Conservation (phyloP, 2,797 vertebrate species). For the Schizopygopsis pylzovi region DNA sequence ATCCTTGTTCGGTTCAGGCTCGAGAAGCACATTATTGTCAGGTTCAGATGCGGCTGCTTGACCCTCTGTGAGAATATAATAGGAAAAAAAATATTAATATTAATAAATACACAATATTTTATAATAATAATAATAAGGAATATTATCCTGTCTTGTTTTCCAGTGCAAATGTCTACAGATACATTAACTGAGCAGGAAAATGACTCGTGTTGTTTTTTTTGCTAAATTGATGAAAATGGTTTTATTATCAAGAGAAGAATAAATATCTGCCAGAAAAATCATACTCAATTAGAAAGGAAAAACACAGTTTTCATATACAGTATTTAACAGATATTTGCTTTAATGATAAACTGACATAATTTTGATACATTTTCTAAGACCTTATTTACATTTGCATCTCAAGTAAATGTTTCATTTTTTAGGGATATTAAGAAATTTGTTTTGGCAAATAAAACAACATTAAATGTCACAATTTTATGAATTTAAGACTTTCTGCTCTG, state of each 20-base stretch:
- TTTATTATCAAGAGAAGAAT: background rate
- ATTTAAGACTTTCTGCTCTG: background rate
- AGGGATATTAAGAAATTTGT: too few species aligned
- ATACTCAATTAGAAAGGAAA: background rate
- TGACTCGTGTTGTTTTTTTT: background rate
- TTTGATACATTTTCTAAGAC: too few species aligned
- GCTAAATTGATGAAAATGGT: background rate
- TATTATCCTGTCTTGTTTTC: background rate
- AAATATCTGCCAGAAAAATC: background rate
- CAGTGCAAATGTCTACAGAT: background rate
- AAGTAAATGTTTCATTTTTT: too few species aligned
- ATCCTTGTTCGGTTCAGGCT: background rate
- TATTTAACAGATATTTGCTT: background rate
- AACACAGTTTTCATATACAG: background rate
- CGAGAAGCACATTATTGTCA: background rate
- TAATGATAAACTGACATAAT: too few species aligned
- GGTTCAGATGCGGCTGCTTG: background rate
- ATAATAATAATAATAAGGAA: background rate
- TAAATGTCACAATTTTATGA: background rate
- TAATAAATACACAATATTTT: background rate
- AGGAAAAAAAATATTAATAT: background rate
- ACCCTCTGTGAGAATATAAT: constrained; percentile 12
- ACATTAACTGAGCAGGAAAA: background rate
- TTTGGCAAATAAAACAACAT: too few species aligned
- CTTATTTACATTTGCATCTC: too few species aligned